These are phyloP conservation scores for Malurus cyaneus DNA, from an alignment of 2,113 vertebrate species.

Conservation along the genomic window DNA sequence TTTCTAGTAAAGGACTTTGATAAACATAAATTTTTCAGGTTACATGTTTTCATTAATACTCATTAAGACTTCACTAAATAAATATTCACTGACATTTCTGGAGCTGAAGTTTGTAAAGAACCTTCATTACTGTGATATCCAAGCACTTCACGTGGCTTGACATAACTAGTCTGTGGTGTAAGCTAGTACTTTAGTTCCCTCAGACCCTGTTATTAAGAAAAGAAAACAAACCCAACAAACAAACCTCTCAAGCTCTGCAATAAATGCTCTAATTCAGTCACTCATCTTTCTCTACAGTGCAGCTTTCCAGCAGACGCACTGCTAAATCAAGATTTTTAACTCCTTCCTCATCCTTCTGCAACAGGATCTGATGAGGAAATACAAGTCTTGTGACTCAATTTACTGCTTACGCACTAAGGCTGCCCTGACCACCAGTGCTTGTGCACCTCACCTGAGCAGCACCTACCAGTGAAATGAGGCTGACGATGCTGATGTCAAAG, in stretches of 20 bases:
- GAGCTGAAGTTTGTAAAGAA: background rate
- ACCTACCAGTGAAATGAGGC: constrained; percentile 91
- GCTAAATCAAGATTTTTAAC: background rate
- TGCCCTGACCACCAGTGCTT: background rate
- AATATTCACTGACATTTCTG: background rate
- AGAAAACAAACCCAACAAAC: background rate
- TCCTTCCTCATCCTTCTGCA: background rate
- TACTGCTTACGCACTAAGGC: background rate
- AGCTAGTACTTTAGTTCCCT: background rate
- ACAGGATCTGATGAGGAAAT: background rate
- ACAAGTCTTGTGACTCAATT: accelerated
- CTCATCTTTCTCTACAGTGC: background rate
- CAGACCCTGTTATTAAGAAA: background rate
- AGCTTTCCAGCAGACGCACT: background rate
- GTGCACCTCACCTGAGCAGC: background rate
- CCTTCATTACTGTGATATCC: background rate
- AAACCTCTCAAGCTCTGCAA: background rate
- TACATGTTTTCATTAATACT: background rate
- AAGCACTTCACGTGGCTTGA: background rate
- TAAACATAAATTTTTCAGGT: background rate
- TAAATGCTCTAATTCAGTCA: background rate
- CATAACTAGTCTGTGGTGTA: background rate
- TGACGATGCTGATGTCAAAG: constrained; percentile 93
- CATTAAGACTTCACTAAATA: background rate
- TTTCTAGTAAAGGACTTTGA: background rate